phyloP scores from a whole-genome alignment of 2,113 vertebrate genomes.

The Clupea harengus region DNA sequence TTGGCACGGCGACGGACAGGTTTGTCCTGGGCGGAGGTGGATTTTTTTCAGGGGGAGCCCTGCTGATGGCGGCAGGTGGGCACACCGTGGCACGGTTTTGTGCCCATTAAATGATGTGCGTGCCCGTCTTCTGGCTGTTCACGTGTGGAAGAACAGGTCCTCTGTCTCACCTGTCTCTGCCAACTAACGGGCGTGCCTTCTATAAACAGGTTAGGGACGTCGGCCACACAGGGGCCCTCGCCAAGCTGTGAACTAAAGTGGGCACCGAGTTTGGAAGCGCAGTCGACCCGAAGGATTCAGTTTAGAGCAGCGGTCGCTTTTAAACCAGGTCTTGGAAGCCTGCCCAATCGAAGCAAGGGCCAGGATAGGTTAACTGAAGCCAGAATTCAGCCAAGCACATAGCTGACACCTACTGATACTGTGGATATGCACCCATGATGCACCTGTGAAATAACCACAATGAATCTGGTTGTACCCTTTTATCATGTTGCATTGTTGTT shows the following conservation, averaged over 20 bases:
- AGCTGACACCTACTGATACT: not conserved
- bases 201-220: not conserved
- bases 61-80: not conserved
- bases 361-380: not conserved
- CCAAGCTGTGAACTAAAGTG: constrained; percentile 6
- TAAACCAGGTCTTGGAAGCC: not conserved
- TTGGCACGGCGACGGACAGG: not conserved
- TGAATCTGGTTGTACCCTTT: not conserved
- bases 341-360: not conserved
- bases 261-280: not conserved
- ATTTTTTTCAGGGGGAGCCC: not conserved
- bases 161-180: not conserved
- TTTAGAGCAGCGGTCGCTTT: not conserved
- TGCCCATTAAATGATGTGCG: not conserved
- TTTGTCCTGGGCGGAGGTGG: not conserved
- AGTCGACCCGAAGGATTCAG: not conserved
- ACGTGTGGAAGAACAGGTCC: not conserved
- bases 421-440: not conserved
- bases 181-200: not conserved
- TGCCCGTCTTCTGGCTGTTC: not conserved
- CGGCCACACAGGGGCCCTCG: not conserved
- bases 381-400: not conserved
- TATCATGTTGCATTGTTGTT: constrained; percentile 3
- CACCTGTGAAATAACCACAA: not conserved
- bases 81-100: not conserved